Evolutionary conservation across 1,140 invertebrate species (phyloP).

Genomic region (Papilio polytes): DNA sequence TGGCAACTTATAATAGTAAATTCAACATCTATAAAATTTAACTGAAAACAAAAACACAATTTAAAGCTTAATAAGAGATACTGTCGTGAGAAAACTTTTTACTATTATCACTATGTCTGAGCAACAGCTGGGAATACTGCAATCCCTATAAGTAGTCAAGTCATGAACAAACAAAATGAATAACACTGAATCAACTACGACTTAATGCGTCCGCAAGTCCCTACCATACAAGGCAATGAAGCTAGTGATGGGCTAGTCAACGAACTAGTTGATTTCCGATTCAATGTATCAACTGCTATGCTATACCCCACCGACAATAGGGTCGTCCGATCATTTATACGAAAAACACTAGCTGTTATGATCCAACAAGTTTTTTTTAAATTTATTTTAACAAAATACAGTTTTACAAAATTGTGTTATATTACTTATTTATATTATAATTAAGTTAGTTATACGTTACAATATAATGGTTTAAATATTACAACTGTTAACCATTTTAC

Average conservation of each 20-base stretch:
- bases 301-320: too few species aligned
- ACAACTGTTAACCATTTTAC: neutral
- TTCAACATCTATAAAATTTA: neutral
- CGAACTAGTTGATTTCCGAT: neutral
- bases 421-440: too few species aligned
- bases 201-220: slow-evolving; percentile 36
- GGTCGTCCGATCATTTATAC: too few species aligned
- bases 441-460: too few species aligned
- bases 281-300: too few species aligned
- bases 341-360: too few species aligned
- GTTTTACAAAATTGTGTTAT: too few species aligned
- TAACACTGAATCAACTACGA: slow-evolving; percentile 37
- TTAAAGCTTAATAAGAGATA: slow-evolving; percentile 3
- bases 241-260: neutral
- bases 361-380: too few species aligned
- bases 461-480: too few species aligned
- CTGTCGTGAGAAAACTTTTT: slow-evolving; percentile 36
- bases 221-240: slow-evolving; percentile 31
- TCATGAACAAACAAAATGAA: slow-evolving; percentile 38
- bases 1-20: neutral
- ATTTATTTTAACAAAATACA: too few species aligned
- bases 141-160: slow-evolving; percentile 29
- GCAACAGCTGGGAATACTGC: neutral
- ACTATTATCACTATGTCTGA: neutral
- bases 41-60: neutral